These are phyloP conservation scores for Falcaria lacertinaria DNA, from an alignment of 2,888 invertebrate genomes.

Conservation along the genomic window DNA sequence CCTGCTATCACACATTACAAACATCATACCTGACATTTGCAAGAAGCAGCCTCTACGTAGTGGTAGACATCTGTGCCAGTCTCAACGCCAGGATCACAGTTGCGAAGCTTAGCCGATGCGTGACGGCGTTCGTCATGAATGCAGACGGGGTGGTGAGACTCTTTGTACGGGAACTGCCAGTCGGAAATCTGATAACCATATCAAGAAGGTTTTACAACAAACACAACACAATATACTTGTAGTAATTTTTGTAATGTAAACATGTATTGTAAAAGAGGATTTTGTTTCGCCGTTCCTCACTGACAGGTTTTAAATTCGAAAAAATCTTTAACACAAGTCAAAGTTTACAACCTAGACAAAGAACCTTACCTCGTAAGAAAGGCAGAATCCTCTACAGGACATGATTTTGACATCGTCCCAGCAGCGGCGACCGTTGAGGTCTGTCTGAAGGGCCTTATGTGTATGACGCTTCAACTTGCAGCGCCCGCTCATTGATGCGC, in stretches of 20 bases:
- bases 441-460: constrained; percentile 66
- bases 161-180: constrained; percentile 93
- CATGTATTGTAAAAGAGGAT: too few relatives aligned
- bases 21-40: constrained; percentile 81
- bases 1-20: too few relatives aligned
- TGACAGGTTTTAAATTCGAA: too few relatives aligned
- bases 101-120: constrained; percentile 81
- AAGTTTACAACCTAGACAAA: too few relatives aligned
- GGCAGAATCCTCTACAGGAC: constrained; percentile 92
- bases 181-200: constrained; percentile 83
- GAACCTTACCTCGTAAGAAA: constrained; percentile 86
- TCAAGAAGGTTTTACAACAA: background rate
- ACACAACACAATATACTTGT: too few relatives aligned
- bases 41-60: constrained; percentile 88
- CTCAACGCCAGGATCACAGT: constrained; percentile 87
- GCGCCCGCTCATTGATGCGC: constrained; percentile 34
- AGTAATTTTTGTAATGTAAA: too few relatives aligned
- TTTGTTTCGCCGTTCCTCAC: too few relatives aligned
- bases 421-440: constrained; percentile 84
- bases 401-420: constrained; percentile 88
- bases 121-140: constrained; percentile 85
- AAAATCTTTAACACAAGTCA: background rate
- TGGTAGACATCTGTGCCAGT: constrained; percentile 86
- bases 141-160: constrained; percentile 92
- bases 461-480: constrained; percentile 56